Base-by-base conservation (phyloP, 2,113 vertebrate genomes). In the Centrocercus urophasianus region DNA sequence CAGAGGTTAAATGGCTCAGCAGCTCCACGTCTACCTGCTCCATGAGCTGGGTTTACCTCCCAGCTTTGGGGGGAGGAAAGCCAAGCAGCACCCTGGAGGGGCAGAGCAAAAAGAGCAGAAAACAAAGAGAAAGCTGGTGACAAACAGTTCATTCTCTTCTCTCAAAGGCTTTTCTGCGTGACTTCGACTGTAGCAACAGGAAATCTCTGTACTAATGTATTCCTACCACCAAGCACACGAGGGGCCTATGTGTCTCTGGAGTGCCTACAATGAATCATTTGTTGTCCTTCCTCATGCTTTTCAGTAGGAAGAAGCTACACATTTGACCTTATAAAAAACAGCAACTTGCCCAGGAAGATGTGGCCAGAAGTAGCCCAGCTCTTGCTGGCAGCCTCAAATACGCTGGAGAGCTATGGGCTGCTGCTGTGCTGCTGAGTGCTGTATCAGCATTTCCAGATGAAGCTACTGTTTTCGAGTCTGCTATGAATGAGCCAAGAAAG, bases 291-390 rank as follows among this genome's bases (percentile, higher is more conserved):
- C 87, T 70, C 76, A 79, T 66, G 83, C 88, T 79, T 95, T 94
- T 93, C 92, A 91, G 88, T 71, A 95, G 95, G 96, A 94, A 96
- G 93, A 93, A 93, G 86, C 96, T 94, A 89, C 93, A 93, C 85
- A 84, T 94, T 52, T 95, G 88, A 95, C 95, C 94, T 94, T 93
- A 85, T 65, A 70, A 95, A 95, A 95, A 85, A 72, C 70, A 81
- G 8, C 72, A 48, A 78, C 87, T 95, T 82, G 88, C 88, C 80
- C 83, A 84, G 61, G 83, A 65, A 81, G 66, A 95, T 12, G 79
- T 40, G 40, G 90, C 70, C 88, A 87, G 93, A 78, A 64, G 78
- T 32, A 86, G 82, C 5, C 56, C 72, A 88, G 93, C 90, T 90
- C 63, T 47, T 81, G 76, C 91, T 80, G 86, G 89, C 81, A 93